Conservation (phyloP, 2,113 vertebrate genomes). For the Caloenas nicobarica region DNA sequence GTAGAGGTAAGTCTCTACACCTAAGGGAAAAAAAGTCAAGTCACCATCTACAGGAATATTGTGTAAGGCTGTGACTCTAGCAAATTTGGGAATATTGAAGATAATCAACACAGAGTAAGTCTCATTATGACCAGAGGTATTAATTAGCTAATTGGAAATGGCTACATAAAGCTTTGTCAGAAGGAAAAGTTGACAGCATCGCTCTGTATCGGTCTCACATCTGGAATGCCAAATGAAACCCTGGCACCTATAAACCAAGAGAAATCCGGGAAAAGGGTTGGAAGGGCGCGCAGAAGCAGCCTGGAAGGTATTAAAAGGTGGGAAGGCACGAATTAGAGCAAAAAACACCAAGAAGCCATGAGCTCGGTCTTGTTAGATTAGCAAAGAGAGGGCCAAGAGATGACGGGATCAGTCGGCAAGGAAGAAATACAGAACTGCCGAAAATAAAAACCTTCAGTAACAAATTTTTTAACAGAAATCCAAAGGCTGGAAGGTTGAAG, state of each 20-base stretch:
- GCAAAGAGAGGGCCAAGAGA: background rate
- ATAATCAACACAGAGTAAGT: background rate
- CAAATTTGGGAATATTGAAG: background rate
- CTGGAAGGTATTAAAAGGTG: background rate
- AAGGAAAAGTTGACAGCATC: background rate
- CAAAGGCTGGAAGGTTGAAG: background rate
- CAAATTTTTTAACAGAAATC: too few relatives aligned
- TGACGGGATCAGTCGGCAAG: background rate
- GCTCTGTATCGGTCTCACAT: fast-evolving
- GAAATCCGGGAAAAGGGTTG: background rate
- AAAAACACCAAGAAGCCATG: fast-evolving
- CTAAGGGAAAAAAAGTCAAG: background rate
- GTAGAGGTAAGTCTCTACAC: background rate
- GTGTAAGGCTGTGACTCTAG: background rate
- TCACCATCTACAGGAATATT: fast-evolving
- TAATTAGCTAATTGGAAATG: background rate
- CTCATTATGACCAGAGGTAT: background rate
- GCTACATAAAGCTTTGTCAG: background rate
- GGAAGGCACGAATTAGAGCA: background rate
- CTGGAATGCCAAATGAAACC: background rate
- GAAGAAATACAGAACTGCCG: background rate
- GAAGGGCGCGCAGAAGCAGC: background rate
- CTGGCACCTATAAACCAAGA: background rate
- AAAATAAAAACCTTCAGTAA: background rate
- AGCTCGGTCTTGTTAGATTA: background rate